Evolutionary conservation across 2,888 invertebrate species (phyloP), one percentile per base, ranked within the genome.

Genomic region (Byasa hedistus): DNA sequence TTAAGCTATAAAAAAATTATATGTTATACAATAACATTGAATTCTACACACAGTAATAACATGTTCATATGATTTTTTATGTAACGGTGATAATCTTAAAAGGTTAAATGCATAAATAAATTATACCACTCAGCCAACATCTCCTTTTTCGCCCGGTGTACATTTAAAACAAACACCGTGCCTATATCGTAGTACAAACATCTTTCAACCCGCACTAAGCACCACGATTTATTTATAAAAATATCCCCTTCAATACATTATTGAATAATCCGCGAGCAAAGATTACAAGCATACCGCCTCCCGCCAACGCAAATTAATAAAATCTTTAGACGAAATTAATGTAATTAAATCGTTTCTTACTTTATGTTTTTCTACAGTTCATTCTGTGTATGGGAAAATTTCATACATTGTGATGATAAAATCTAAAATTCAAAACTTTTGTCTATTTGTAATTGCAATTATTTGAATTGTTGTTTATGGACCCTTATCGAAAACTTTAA

Each of bases 281-380:
- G 79, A 86, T 85, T 82, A 75, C 72, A 65, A 67, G 71, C 71
- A 72, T 80, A 82, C 76, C 44, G 44, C 66, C 59, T 51, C 75
- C 70, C 74, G 69, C 74, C 76, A 74, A 79, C 76, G 82, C 79
- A 86, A 87, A 88, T 88, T 89, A 88, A 86, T 86, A 83, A 83
- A 82, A 55, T 48, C 81, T 75, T 79, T 76, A 76, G 76, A 76
- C 73, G 69, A 79, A 83, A 86, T 87, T 85, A 82, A 82, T 83
- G 81, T 87, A 87, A 88, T 87, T 86, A 62, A 19, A 19, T 22
- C 58, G 57, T 65, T 72, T 69, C 68, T 71, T 68, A 74, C 78
- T 82, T 83, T 81, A 79, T 54, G 32, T 60, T 79, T 61, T 61
- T 65, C 24, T 44, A 24, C n/a, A 51, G 27, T 27, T 60, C 32